phyloP scores from a whole-genome alignment of 2,888 invertebrate species.

The Andrena minutula region DNA sequence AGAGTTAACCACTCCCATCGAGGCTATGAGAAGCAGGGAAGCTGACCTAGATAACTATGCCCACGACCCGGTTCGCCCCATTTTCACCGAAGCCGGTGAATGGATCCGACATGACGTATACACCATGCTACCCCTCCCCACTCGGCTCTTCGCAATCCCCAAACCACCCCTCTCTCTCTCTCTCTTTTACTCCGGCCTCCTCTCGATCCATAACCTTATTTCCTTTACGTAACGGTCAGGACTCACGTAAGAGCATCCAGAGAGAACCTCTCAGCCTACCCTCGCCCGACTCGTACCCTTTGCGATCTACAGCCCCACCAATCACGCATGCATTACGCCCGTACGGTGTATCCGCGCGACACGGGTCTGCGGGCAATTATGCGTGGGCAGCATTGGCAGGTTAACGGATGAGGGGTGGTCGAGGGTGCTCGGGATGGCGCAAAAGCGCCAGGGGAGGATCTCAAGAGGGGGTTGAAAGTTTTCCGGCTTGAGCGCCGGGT shows the following conservation, averaged over 20 bases:
- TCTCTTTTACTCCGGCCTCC: constrained; percentile 10
- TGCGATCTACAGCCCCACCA: constrained; percentile 34
- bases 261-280: constrained; percentile 5
- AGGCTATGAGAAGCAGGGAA: constrained; percentile 73
- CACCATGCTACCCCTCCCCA: constrained; percentile 68
- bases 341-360: constrained; percentile 26
- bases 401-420: constrained; percentile 25
- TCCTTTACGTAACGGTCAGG: constrained; percentile 70
- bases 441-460: not conserved
- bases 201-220: constrained; percentile 69
- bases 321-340: constrained; percentile 40
- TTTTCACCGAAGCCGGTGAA: constrained; percentile 79
- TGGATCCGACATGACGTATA: constrained; percentile 81
- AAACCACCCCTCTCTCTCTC: not conserved
- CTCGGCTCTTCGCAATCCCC: not conserved
- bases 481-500: too few relatives aligned
- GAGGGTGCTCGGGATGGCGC: not conserved
- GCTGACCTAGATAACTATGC: constrained; percentile 79
- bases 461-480: not conserved
- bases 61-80: constrained; percentile 71
- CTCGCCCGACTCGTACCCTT: constrained; percentile 17
- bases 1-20: constrained; percentile 69
- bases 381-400: constrained; percentile 44
- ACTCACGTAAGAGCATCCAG: constrained; percentile 62
- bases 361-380: constrained; percentile 36